Base-by-base conservation (phyloP, 1,140 invertebrate genomes). In the Sycophila sp. region DNA sequence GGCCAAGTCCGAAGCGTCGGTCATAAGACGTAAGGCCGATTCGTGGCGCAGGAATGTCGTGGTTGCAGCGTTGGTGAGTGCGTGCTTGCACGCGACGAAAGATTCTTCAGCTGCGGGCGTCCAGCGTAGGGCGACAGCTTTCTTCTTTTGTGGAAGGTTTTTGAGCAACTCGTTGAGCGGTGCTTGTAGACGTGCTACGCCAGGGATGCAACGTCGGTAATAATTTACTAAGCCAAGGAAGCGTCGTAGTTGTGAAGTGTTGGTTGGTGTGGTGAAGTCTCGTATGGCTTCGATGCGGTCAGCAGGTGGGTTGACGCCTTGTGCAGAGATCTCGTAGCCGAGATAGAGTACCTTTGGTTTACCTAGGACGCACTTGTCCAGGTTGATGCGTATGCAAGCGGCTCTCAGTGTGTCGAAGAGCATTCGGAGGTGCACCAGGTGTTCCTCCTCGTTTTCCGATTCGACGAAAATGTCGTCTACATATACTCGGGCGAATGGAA, bases 381-480 rank as follows among this genome's bases (percentile, higher is more conserved):
- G 28, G 17, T 58, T 34, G 55, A 38, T 22, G 4, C 17, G 3
- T 2, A 58, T 2, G 1, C 30, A 17, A 1, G 13, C 19, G 28
- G 8, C 1, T 4, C 17, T 13, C 30, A 58, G 6, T 2, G 24
- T 22, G 30, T 34, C 13, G 15, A 58, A 30, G n/a, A 58, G 30
- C n/a, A 1, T 2, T 2, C 30, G 32, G 8, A 34, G 34, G 55
- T 36, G 34, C 30, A 8, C n/a, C 5, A 58, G 6, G 30, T 58
- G 55, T 19, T 58, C 2, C 13, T 34, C 30, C 1, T 8, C 1
- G 30, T 30, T 38, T 2, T 2, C 32, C 30, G 55, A 58, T 6
- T 2, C 2, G 4, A 55, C 13, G 24, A 55, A 36, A 26, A 84
- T 72, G 71, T 85, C 81, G 49, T 84, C 83, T 2, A 83, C 71